Conservation (phyloP, 1,140 invertebrate genomes). For the Stegodyphus dumicola region DNA sequence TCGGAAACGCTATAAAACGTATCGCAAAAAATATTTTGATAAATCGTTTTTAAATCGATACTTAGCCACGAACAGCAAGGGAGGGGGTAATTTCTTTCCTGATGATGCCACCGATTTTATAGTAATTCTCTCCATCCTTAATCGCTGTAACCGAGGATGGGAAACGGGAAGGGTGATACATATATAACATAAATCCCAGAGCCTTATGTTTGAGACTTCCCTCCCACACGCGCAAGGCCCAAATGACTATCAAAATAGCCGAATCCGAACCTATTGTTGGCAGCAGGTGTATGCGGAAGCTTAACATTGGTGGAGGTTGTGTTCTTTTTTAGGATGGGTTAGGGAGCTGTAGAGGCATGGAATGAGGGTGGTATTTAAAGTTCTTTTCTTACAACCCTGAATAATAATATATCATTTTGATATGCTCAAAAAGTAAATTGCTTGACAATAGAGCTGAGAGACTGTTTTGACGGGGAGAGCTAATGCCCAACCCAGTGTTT, state of each 20-base stretch:
- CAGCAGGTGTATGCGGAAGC: too few species aligned
- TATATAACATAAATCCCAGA: background rate
- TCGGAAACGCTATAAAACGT: too few species aligned
- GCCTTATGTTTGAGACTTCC: background rate
- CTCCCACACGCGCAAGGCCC: background rate
- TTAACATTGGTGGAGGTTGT: too few species aligned
- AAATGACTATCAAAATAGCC: constrained; percentile 39
- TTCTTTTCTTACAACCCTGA: too few species aligned
- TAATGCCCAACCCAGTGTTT: too few species aligned
- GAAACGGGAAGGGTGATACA: background rate
- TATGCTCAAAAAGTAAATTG: too few species aligned
- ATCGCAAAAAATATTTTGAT: background rate
- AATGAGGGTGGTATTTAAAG: too few species aligned
- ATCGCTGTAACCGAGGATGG: constrained; percentile 1
- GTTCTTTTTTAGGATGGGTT: too few species aligned
- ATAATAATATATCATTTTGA: too few species aligned
- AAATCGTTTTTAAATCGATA: constrained; percentile 36
- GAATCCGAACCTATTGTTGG: constrained; percentile 24
- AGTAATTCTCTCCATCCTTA: background rate
- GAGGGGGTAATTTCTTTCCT: background rate
- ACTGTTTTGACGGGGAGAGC: too few species aligned
- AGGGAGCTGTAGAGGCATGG: too few species aligned
- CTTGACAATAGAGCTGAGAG: too few species aligned
- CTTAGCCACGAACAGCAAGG: background rate
- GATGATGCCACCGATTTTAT: constrained; percentile 5